phyloP scores from a whole-genome alignment of 2,113 vertebrate genomes.

The Tragulus kanchil region DNA sequence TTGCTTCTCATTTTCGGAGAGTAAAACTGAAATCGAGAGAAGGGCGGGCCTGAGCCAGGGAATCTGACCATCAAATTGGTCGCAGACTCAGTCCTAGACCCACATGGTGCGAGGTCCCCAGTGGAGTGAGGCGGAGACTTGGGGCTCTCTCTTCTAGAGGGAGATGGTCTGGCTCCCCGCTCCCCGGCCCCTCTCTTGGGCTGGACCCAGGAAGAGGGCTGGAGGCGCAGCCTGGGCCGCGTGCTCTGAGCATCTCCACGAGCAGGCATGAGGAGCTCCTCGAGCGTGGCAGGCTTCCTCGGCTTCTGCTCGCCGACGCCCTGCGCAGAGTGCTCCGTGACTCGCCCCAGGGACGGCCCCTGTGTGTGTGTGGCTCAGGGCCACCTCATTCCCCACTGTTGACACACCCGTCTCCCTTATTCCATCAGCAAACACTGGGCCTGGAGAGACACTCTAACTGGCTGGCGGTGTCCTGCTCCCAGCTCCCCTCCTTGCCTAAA shows the following conservation, averaged over 20 bases:
- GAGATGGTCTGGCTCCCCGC: not conserved
- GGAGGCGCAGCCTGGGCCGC: accelerated
- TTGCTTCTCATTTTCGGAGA: not conserved
- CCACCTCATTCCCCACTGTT: conserved; percentile 43
- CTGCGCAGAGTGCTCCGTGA: accelerated
- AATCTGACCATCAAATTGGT: not conserved
- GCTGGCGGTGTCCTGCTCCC: not conserved
- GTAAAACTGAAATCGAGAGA: not conserved
- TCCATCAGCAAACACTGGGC: conserved; percentile 70
- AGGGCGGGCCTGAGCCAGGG: not conserved
- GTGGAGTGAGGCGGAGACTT: too few relatives aligned
- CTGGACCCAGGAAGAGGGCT: not conserved
- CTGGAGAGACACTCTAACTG: conserved; percentile 44
- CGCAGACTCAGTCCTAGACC: not conserved
- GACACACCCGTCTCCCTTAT: conserved; percentile 68
- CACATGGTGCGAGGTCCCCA: accelerated
- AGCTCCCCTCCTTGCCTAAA: conserved; percentile 72
- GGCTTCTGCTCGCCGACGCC: not conserved
- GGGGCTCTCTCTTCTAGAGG: not conserved
- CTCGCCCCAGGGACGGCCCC: not conserved
- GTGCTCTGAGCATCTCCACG: not conserved
- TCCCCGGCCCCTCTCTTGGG: not conserved
- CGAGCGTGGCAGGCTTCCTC: accelerated
- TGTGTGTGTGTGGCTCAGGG: conserved; percentile 31
- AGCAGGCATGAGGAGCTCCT: not conserved